Conservation (phyloP, 1,140 invertebrate genomes). For the Leptopilina clavipes region DNA sequence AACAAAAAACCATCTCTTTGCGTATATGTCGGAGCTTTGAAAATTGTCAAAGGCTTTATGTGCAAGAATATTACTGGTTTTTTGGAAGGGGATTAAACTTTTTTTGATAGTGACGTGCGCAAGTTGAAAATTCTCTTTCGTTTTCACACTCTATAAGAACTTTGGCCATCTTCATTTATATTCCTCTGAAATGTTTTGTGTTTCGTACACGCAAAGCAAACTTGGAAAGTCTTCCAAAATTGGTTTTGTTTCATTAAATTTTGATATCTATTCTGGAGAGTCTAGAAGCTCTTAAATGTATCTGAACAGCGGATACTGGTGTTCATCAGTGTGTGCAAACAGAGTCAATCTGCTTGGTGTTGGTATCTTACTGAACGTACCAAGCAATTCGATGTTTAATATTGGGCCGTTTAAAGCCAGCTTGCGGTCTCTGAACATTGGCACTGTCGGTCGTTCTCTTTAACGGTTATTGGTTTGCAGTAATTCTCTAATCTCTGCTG, state of each 20-base stretch:
- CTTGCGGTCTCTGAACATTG: slow-evolving; percentile 60
- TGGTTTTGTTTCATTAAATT: background rate
- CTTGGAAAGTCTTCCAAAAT: background rate
- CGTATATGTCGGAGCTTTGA: no score
- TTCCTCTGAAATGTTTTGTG: background rate
- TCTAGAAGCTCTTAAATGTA: slow-evolving; percentile 20
- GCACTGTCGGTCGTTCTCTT: slow-evolving; percentile 70
- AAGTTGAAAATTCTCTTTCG: background rate
- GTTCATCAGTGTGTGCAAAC: background rate
- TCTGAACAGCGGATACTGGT: background rate
- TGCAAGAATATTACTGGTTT: no score
- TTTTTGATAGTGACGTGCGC: background rate
- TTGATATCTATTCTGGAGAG: background rate
- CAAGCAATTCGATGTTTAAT: slow-evolving; percentile 63
- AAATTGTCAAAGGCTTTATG: no score
- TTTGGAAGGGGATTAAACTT: no score
- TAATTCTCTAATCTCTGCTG: slow-evolving; percentile 73
- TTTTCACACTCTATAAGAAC: background rate
- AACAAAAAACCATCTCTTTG: no score
- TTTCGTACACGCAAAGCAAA: background rate
- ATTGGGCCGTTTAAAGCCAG: slow-evolving; percentile 64
- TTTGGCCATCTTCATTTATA: background rate
- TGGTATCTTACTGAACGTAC: slow-evolving; percentile 6
- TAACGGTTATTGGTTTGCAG: slow-evolving; percentile 71
- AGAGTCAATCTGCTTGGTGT: slow-evolving; percentile 15